Evolutionary conservation across 2,113 vertebrate species (phyloP), one percentile per base, ranked within the genome.

Genomic region (Chinchilla lanigera): DNA sequence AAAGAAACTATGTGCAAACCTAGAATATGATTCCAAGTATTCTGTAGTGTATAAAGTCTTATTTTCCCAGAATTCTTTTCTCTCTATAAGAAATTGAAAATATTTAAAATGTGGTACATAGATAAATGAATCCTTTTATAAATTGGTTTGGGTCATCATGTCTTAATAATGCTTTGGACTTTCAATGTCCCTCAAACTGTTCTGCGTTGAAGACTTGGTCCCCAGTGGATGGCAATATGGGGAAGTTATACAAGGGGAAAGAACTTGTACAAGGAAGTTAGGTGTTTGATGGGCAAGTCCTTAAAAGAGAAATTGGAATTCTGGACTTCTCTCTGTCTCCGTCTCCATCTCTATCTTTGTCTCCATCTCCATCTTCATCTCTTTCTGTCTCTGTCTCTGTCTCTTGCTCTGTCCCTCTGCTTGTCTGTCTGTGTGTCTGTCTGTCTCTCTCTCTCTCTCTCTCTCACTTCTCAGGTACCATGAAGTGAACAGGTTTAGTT

Each of bases 281-380:
- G 20, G 3, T 24, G 19, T 13, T 13, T 52, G 11, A 28, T 22
- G 6, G 5, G 10, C 44, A 35, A 24, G 44, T 22, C 17, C 30
- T 67, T 86, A 12, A 33, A n/a, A 22, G 30, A 22, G 30, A 24
- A 67, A n/a, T 4, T 35, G 20, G 33, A 33, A 86, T 22, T 63
- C 10, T 86, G 28, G n/a, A 4, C 47, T 52, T 3, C 19, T 69
- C 35, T 67, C 8, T 67, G 65, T 67, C n/a, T 84, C 3, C 26
- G 60, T 41, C 69, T 84, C 26, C 44, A 7, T 30, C 81, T 41
- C 22, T 28, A 0, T 60, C 19, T 78, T 20, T 8, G 3, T 13
- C 44, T 7, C 26, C 50, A 2, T 17, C 26, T 78, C 13, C 3
- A 0, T 28, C 38, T 75, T 10, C 10, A 2, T 26, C 1, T n/a